phyloP scores from a whole-genome alignment of 1,140 invertebrate species.

The Micrasema longulum region DNA sequence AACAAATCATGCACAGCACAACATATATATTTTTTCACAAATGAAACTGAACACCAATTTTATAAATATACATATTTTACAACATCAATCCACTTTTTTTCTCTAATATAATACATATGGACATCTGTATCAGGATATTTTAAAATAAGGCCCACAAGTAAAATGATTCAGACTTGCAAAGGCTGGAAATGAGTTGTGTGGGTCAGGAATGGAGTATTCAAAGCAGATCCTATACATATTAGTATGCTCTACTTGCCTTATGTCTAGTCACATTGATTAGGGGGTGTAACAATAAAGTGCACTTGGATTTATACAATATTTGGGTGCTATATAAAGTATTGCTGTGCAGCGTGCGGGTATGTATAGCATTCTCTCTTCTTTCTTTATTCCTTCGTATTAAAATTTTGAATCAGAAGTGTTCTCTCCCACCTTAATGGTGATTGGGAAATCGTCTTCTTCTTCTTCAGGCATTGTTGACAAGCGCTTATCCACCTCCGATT shows the following conservation, averaged over 20 bases:
- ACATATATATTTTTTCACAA: background rate
- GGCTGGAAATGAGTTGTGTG: background rate
- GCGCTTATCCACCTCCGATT: conserved; percentile 66
- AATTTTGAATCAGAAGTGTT: conserved; percentile 53
- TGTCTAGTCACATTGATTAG: conserved; percentile 51
- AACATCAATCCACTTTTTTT: too few species aligned
- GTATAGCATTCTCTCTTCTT: conserved; percentile 22
- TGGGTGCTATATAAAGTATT: conserved; percentile 34
- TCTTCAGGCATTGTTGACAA: conserved; percentile 66
- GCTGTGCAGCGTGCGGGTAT: conserved; percentile 1
- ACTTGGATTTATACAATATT: conserved; percentile 41
- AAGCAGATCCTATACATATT: background rate
- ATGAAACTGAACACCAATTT: background rate
- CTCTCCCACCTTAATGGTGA: conserved; percentile 69
- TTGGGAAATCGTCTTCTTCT: conserved; percentile 66
- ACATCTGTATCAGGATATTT: too few species aligned
- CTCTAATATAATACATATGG: too few species aligned
- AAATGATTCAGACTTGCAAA: too few species aligned
- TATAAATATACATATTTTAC: too few species aligned
- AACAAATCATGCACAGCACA: background rate
- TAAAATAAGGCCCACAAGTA: too few species aligned
- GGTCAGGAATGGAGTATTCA: background rate
- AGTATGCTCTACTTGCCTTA: background rate
- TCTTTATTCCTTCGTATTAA: conserved; percentile 33
- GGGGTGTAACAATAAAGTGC: conserved; percentile 51